Percentiles rank a stretch among this genome's conserved stretches.
Evolutionary conservation across 2,113 vertebrate species (phyloP).

Genomic region (Apus apus): DNA sequence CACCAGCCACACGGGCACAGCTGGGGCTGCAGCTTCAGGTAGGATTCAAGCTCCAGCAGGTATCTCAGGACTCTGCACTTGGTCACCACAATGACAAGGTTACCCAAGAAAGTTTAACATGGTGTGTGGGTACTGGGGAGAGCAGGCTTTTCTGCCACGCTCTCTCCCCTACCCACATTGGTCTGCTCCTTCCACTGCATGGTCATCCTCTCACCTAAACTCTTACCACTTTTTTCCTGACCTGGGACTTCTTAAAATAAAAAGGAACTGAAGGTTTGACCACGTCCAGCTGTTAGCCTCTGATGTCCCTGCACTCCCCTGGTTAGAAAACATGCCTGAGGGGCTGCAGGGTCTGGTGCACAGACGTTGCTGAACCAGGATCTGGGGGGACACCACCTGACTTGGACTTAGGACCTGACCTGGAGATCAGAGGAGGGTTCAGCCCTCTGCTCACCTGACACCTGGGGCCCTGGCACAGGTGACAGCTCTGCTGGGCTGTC

Average conservation of each 20-base stretch:
- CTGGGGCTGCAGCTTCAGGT: neutral
- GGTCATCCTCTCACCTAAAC: neutral
- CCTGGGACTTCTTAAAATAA: neutral
- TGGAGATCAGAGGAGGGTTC: neutral
- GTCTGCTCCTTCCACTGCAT: neutral
- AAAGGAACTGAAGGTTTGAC: neutral
- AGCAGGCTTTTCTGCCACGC: neutral
- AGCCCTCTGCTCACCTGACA: neutral
- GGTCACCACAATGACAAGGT: neutral
- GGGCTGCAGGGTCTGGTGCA: neutral
- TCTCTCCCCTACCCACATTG: accelerated
- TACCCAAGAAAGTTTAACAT: neutral
- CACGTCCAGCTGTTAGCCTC: neutral
- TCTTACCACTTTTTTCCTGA: neutral
- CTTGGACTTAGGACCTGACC: neutral
- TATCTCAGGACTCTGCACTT: neutral
- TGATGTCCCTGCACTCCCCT: neutral
- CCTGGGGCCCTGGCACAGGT: neutral
- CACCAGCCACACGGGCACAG: accelerated
- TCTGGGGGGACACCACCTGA: neutral
- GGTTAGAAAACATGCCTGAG: accelerated
- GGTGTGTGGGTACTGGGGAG: accelerated
- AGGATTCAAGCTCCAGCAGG: accelerated
- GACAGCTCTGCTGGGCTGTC: neutral
- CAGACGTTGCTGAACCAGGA: accelerated